Percentiles rank a stretch among this genome's conserved stretches.
Conservation (phyloP, 2,797 vertebrate species). For the Avahi laniger region DNA sequence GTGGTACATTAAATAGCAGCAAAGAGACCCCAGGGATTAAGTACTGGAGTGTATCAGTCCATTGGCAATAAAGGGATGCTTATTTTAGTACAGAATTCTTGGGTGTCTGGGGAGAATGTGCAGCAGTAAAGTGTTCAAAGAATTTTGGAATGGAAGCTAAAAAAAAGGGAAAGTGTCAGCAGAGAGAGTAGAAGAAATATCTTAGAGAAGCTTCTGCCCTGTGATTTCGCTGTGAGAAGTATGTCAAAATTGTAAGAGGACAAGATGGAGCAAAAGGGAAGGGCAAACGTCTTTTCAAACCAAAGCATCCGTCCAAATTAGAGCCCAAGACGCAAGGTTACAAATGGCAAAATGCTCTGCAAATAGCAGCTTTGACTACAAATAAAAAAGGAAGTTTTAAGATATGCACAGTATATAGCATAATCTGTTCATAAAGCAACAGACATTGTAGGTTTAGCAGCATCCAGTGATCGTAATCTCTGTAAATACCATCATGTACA, state of each 20-base stretch:
- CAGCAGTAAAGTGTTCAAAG: not conserved
- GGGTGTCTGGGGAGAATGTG: not conserved
- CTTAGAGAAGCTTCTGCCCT: not conserved
- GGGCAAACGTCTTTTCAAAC: not conserved
- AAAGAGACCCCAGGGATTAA: slow-evolving; percentile 16
- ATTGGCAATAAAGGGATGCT: not conserved
- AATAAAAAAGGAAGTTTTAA: not conserved
- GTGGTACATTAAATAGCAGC: not conserved
- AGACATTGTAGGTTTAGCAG: not conserved
- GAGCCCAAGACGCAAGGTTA: not conserved
- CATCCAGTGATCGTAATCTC: not conserved
- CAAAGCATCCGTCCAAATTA: not conserved
- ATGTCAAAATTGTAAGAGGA: not conserved
- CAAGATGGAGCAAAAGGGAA: not conserved
- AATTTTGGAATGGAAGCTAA: not conserved
- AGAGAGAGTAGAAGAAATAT: not conserved
- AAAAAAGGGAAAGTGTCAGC: not conserved
- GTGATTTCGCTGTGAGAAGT: not conserved
- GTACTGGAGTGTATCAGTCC: not conserved
- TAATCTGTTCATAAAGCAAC: not conserved
- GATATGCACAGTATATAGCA: not conserved
- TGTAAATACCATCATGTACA: not conserved
- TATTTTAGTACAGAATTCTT: slow-evolving; percentile 44
- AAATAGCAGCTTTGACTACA: not conserved
- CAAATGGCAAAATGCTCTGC: not conserved